A percentile compares a stretch with the other conserved stretches of the same genome.
These are phyloP conservation scores for Eleginops maclovinus DNA, from an alignment of 2,113 vertebrate genomes.

Conservation along the genomic window DNA sequence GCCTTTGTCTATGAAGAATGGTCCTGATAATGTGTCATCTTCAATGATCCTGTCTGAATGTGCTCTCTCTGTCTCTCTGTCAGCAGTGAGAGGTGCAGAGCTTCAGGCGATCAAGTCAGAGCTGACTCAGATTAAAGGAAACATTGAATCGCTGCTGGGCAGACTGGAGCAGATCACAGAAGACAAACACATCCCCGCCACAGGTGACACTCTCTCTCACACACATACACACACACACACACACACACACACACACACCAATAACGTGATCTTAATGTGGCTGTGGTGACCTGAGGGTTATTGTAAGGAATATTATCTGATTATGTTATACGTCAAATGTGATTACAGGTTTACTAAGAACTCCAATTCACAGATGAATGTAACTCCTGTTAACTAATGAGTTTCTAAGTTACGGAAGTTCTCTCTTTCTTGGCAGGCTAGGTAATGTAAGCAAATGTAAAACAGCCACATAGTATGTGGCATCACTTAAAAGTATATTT, in stretches of 20 bases:
- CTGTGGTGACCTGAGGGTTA: no score
- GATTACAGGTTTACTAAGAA: neutral
- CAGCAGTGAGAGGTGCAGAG: conserved; percentile 89
- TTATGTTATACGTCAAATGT: neutral
- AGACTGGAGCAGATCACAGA: conserved; percentile 93
- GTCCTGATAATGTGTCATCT: neutral
- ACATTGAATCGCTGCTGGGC: conserved; percentile 93
- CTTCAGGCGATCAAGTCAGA: conserved; percentile 94
- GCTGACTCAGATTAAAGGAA: conserved; percentile 94
- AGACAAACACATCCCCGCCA: conserved; percentile 85
- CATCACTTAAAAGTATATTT: no score
- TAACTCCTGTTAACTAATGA: neutral
- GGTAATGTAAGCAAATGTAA: no score
- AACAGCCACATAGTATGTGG: no score
- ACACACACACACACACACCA: neutral
- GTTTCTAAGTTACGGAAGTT: no score
- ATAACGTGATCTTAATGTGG: neutral
- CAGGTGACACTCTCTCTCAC: conserved; percentile 54
- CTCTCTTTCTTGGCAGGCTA: no score
- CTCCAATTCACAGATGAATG: neutral
- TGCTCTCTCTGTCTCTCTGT: conserved; percentile 1
- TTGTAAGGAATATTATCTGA: no score
- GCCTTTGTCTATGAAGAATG: neutral
- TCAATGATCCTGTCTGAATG: neutral
- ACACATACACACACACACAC: conserved; percentile 17